These are phyloP conservation scores for Percopsis omiscomaycus DNA, from an alignment of 2,797 vertebrate species.

Conservation along the genomic window DNA sequence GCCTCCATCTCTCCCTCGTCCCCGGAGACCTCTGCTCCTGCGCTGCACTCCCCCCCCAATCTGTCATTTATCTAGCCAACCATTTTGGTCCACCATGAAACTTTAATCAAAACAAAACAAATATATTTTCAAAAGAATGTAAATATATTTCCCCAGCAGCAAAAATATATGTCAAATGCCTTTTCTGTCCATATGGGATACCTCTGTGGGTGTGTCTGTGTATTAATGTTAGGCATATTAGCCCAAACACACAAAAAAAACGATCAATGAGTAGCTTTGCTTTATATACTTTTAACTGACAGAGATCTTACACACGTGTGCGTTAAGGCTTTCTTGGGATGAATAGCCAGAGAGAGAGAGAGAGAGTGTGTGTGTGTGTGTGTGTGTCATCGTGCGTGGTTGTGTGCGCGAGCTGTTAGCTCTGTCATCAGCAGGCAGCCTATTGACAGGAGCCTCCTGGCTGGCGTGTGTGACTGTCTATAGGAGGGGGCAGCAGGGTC, in stretches of 20 bases:
- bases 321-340: background rate
- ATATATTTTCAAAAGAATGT: too few species aligned
- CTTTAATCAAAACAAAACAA: too few species aligned
- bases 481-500: conserved; percentile 32
- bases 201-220: too few species aligned
- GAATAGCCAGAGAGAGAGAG: background rate
- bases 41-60: conserved; percentile 1
- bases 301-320: too few species aligned
- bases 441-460: conserved; percentile 32
- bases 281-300: too few species aligned
- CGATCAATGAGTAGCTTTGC: conserved; percentile 37
- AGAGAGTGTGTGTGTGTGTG: background rate
- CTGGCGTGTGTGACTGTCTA: conserved; percentile 42
- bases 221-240: too few species aligned
- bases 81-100: too few species aligned
- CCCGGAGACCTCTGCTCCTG: conserved; percentile 6
- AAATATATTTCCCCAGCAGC: too few species aligned
- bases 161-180: too few species aligned
- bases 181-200: too few species aligned
- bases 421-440: conserved; percentile 16
- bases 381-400: background rate
- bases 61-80: too few species aligned
- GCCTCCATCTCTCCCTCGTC: background rate
- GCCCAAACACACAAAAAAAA: conserved; percentile 3
- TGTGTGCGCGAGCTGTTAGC: conserved; percentile 3